Evolutionary conservation across 1,140 invertebrate genomes (phyloP), one percentile per base, ranked within the genome.

Genomic region (Diorhabda elongata): DNA sequence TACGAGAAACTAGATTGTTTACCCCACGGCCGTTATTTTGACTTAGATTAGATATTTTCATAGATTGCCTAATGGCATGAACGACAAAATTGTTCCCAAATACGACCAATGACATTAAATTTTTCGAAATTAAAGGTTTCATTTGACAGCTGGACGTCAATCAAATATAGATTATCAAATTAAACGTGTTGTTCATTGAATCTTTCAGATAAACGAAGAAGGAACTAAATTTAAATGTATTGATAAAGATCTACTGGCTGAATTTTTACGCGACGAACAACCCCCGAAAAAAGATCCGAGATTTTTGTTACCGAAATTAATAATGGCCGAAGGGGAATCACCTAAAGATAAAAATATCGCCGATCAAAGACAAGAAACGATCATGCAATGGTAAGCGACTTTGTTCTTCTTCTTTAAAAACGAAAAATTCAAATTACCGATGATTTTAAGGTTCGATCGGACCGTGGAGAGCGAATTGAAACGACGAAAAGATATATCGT

Each of bases 401-500:
- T 42, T 4, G 64, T 52, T 26, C 44, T 64, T 26, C 26, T 26
- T 26, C 26, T 42, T 7, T 26, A 42, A 62, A 7, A 44, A 9
- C 43, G 41, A 56, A 59, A n/a, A 5, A 4, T 45, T 8, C 42
- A 4, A 67, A 8, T 60, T 61, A 57, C 61, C 45, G 4, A 8
- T 61, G 2, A 26, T 69, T 4, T 58, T 26, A 26, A 77, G 76
- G 77, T 81, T 81, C 66, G 80, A 81, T 69, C 67, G 74, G 60
- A 73, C 72, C 11, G 75, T 77, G 5, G 79, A 81, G 68, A 73
- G 77, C 56, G 78, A 80, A 64, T 62, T 81, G 7, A 69, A 75
- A 52, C 76, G 76, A 67, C 73, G 74, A 11, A 71, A 73, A 58
- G 66, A 71, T 44, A 58, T 65, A 9, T 47, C 26, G 26, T 4